Base-by-base conservation (phyloP, 2,113 vertebrate genomes). In the Epinephelus fuscoguttatus region DNA sequence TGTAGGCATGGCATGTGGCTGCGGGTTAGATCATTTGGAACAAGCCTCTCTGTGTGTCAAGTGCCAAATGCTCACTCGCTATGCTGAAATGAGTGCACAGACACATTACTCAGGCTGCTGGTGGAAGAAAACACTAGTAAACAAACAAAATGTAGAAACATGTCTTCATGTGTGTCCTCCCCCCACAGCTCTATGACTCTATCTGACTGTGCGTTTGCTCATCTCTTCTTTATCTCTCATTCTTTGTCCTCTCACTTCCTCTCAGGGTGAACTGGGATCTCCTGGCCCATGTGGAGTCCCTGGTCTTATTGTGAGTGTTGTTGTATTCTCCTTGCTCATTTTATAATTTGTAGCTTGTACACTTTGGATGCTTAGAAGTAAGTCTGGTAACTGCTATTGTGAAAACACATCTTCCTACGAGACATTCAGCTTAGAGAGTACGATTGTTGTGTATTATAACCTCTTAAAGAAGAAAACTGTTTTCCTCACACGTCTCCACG, bases 231-330 rank as follows among this genome's bases (percentile, higher is more conserved):
- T 53, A 50, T 57, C 30, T 21, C 8, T 61, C 17, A 30, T 49
- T 75, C 52, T 70, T 74, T 52, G 61, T 25, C 25, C 53, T 59
- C 21, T 69, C 25, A 3, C 42, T 72, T 23, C 75, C 82, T 93
- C 93, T 62, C 78, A 99, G 98, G 98, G 98, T 86, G 97, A 98
- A 33, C 85, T 98, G 87, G 98, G 98, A 93, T 94, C 96, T 88
- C 96, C 96, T 59, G 98, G 98, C 76, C 98, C 98, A 80, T 88
- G 88, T 88, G 98, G 98, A 94, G 97, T 99, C 79, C 93, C 90
- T 64, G 98, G 98, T 91, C 96, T 99, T 85, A 94, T 97, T 94
- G 98, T 99, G 95, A 99, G 98, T 99, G 95, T 52, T 79, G 49
- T 27, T 75, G 15, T 71, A 73, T 89, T 79, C 61, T 78, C 75